Percentiles rank a stretch among this genome's conserved stretches.
Evolutionary conservation across 2,888 invertebrate genomes (phyloP).

Genomic region (Operophtera brumata): DNA sequence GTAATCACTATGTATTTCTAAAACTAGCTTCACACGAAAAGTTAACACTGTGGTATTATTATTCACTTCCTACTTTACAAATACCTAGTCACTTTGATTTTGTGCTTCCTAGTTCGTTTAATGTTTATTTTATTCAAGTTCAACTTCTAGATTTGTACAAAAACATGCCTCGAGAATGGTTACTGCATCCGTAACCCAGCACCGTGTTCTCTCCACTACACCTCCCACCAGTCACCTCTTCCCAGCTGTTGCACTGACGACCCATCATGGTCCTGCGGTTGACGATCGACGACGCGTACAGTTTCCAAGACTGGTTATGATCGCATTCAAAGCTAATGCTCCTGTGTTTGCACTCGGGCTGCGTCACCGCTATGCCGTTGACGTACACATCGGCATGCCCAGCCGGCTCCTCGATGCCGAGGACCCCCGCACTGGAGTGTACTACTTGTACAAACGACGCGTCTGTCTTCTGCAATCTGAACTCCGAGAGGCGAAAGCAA

Average conservation of each 20-base stretch:
- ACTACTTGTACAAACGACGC: constrained; percentile 67
- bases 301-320: constrained; percentile 64
- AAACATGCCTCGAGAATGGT: constrained; percentile 50
- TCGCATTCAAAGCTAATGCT: constrained; percentile 63
- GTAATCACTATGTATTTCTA: constrained; percentile 28
- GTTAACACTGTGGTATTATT: constrained; percentile 7
- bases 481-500: constrained; percentile 54
- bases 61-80: constrained; percentile 7
- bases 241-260: constrained; percentile 51
- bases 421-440: constrained; percentile 64
- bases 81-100: neutral
- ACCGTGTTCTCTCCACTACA: constrained; percentile 52
- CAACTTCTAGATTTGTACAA: constrained; percentile 50
- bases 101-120: constrained; percentile 1
- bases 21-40: constrained; percentile 8
- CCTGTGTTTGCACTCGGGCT: constrained; percentile 58
- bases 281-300: constrained; percentile 53
- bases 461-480: constrained; percentile 50
- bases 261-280: constrained; percentile 40
- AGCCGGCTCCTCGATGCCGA: constrained; percentile 59
- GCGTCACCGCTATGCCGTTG: constrained; percentile 60
- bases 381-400: constrained; percentile 70
- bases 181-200: constrained; percentile 54
- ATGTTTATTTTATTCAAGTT: constrained; percentile 9
- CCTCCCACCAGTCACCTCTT: constrained; percentile 43